These are phyloP conservation scores for Lasioglossum baleicum DNA, from an alignment of 1,140 invertebrate genomes.

Conservation along the genomic window DNA sequence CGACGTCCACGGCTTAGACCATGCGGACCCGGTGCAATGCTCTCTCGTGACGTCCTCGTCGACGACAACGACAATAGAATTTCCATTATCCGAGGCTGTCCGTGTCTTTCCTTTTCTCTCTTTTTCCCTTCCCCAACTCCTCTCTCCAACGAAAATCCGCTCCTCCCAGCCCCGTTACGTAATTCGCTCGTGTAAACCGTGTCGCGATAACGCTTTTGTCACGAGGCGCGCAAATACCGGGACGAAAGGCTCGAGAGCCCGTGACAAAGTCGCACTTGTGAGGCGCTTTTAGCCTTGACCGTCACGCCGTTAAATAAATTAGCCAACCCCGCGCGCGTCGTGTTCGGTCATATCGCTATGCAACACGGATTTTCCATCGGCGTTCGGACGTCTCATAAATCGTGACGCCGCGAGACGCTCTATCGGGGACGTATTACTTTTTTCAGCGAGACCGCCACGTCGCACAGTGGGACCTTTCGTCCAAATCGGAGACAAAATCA, in stretches of 20 bases:
- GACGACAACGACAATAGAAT: constrained; percentile 4
- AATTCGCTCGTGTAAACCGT: constrained; percentile 16
- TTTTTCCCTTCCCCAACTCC: too few species aligned
- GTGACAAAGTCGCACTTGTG: constrained; percentile 59
- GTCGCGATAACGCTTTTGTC: background rate
- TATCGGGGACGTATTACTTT: too few species aligned
- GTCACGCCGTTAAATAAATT: constrained; percentile 58
- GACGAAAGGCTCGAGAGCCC: constrained; percentile 9
- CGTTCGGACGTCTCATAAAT: too few species aligned
- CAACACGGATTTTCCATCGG: background rate
- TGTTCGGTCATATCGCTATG: background rate
- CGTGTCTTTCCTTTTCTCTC: background rate
- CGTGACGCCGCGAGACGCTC: too few species aligned
- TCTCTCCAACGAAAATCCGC: background rate
- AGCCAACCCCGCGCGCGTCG: background rate
- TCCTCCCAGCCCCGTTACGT: background rate
- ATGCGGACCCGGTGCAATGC: constrained; percentile 16
- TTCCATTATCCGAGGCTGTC: background rate
- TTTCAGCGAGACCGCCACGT: too few species aligned
- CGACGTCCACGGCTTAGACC: background rate
- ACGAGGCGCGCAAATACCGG: background rate
- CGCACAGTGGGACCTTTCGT: too few species aligned
- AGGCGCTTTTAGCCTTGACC: constrained; percentile 67
- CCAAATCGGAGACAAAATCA: too few species aligned
- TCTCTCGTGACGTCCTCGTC: background rate